A percentile compares a stretch with the other conserved stretches of the same genome.
phyloP scores from a whole-genome alignment of 2,797 vertebrate species.

The Carapus acus region DNA sequence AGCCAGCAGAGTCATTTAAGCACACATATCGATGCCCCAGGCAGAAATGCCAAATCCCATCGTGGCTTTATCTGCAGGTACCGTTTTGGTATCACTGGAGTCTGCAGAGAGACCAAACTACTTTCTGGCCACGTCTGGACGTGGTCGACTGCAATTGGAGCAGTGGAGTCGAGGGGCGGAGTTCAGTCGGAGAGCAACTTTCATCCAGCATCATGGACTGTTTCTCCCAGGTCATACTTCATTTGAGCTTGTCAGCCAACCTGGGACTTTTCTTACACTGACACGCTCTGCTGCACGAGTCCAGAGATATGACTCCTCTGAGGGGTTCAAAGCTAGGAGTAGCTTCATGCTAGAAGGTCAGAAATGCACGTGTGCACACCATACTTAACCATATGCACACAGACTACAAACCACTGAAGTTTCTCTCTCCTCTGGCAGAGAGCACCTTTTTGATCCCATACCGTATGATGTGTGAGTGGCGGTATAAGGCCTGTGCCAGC shows the following conservation, averaged over 20 bases:
- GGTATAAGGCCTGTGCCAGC: constrained; percentile 86
- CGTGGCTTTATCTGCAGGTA: constrained; percentile 62
- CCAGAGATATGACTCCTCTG: constrained; percentile 81
- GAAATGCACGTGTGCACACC: constrained; percentile 24
- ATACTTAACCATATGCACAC: background rate
- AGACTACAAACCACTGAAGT: constrained; percentile 1
- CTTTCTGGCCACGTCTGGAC: constrained; percentile 79
- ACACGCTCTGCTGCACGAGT: constrained; percentile 71
- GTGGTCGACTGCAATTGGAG: constrained; percentile 75
- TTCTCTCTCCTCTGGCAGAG: constrained; percentile 69
- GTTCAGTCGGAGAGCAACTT: constrained; percentile 82
- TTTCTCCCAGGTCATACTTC: constrained; percentile 85
- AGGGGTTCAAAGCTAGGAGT: constrained; percentile 85
- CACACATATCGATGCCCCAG: background rate
- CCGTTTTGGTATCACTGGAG: constrained; percentile 86
- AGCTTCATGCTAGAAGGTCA: constrained; percentile 92
- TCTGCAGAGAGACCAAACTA: constrained; percentile 96
- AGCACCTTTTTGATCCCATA: constrained; percentile 87
- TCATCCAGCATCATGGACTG: constrained; percentile 91
- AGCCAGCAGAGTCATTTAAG: constrained; percentile 50
- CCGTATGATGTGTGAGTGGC: constrained; percentile 95
- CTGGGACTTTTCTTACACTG: constrained; percentile 85
- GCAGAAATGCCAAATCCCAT: background rate
- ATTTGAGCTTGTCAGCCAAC: constrained; percentile 85
- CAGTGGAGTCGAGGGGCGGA: constrained; percentile 78